These are phyloP conservation scores for Xenentodon cancila DNA, from an alignment of 2,797 vertebrate species.

Conservation along the genomic window DNA sequence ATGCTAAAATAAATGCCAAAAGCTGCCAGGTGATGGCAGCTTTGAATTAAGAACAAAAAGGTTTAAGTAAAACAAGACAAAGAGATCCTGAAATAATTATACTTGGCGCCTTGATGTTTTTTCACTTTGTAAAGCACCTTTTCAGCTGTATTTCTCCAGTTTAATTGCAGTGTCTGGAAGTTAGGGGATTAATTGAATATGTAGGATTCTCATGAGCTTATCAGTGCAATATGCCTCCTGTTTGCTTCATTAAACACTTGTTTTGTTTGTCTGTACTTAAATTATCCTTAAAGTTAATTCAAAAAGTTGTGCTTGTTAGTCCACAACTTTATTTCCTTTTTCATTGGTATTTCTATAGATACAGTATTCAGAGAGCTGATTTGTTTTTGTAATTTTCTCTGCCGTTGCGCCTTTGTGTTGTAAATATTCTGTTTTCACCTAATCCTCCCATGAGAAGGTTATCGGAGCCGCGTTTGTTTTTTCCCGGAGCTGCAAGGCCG, in stretches of 20 bases:
- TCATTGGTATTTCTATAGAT: background rate
- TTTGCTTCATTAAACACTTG: constrained; percentile 1
- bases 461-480: no score
- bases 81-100: background rate
- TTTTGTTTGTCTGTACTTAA: background rate
- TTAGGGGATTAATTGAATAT: constrained; percentile 2
- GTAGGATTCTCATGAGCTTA: constrained; percentile 7
- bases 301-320: background rate
- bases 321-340: background rate
- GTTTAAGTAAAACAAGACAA: background rate
- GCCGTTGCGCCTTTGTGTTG: background rate
- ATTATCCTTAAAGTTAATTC: constrained; percentile 1
- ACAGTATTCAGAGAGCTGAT: background rate
- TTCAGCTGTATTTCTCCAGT: background rate
- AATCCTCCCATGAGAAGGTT: no score
- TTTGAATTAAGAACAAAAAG: constrained; percentile 35
- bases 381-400: background rate
- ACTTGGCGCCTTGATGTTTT: background rate
- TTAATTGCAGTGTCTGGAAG: background rate
- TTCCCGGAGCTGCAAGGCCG: no score
- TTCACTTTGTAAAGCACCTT: background rate
- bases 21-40: constrained; percentile 45
- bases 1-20: constrained; percentile 14
- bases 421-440: background rate
- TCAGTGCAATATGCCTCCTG: background rate